Evolutionary conservation across 2,113 vertebrate species (phyloP).

Genomic region (Labeo rohita): DNA sequence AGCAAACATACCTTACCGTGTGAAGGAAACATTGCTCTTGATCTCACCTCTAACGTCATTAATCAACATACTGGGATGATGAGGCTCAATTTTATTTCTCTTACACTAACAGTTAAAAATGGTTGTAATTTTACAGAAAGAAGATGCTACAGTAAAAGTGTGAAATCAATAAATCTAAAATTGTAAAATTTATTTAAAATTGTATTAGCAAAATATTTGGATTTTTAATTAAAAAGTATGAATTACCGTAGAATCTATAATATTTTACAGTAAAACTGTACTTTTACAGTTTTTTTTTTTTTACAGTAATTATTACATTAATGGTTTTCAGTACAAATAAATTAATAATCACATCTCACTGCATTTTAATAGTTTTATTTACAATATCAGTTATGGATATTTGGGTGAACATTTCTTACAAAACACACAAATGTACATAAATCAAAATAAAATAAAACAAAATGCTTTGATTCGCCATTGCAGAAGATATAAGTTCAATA

Average conservation of each 20-base stretch:
- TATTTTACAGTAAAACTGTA: not conserved
- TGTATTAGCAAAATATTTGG: not conserved
- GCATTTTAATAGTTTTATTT: no score
- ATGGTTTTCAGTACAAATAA: no score
- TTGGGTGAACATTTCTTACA: no score
- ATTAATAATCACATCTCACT: no score
- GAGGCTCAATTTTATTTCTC: not conserved
- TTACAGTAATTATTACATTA: not conserved
- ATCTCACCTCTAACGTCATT: conserved; percentile 22
- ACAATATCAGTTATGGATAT: no score
- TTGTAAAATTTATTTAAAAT: no score
- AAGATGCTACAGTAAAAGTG: not conserved
- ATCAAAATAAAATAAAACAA: no score
- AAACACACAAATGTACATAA: no score
- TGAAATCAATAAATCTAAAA: not conserved
- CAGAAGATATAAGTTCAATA: no score
- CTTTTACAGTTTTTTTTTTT: not conserved
- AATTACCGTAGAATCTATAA: not conserved
- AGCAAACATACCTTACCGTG: conserved; percentile 16
- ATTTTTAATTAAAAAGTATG: not conserved
- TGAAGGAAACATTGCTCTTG: conserved; percentile 19
- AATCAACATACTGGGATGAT: conserved; percentile 7
- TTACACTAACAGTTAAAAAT: not conserved
- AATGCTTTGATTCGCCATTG: no score
- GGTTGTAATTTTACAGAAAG: not conserved